Evolutionary conservation across 2,888 invertebrate species (phyloP), one percentile per base, ranked within the genome.

Genomic region (Ormyrus labotus): DNA sequence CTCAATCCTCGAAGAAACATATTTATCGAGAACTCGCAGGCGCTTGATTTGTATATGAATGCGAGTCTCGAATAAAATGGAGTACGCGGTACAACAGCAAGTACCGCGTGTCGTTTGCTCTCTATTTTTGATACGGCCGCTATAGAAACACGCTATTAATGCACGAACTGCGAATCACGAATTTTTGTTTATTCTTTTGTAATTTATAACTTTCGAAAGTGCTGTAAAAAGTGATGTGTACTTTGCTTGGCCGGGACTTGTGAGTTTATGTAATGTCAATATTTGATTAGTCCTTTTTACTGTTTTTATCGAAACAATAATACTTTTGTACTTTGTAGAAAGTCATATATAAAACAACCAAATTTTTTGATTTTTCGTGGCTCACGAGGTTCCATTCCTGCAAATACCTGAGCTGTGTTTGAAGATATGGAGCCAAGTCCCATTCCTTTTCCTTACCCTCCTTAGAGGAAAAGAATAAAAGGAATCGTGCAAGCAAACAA

Each of bases 51-150:
- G 11, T 63, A 13, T 11, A 11, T 34, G 34, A 34, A 34, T 64
- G 70, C 70, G 61, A 80, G 68, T 81, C 77, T 73, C 64, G 57
- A 73, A 77, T 69, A 74, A 81, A 74, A 65, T 69, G 47, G 19
- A 61, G 77, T 34, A 34, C 68, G 78, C 67, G 78, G 51, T 63
- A 58, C 53, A 5, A 9, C 53, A n/a, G n/a, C 65, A 64, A 58
- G 72, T 76, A 71, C 61, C 83, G 81, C 63, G 82, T 80, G 80
- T 85, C 84, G 85, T 85, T 86, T 86, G 84, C 86, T 86, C 85
- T 86, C 86, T 86, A 86, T 89, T 89, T 88, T 89, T 88, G 85
- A 86, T 88, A 88, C 85, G 84, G 87, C 87, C 87, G 81, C 84
- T 85, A 87, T 83, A 84, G 75, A 78, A 78, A 84, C 34, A 65